These are phyloP conservation scores for Drosophila lowei DNA, from an alignment of 1,140 invertebrate genomes.

Conservation along the genomic window DNA sequence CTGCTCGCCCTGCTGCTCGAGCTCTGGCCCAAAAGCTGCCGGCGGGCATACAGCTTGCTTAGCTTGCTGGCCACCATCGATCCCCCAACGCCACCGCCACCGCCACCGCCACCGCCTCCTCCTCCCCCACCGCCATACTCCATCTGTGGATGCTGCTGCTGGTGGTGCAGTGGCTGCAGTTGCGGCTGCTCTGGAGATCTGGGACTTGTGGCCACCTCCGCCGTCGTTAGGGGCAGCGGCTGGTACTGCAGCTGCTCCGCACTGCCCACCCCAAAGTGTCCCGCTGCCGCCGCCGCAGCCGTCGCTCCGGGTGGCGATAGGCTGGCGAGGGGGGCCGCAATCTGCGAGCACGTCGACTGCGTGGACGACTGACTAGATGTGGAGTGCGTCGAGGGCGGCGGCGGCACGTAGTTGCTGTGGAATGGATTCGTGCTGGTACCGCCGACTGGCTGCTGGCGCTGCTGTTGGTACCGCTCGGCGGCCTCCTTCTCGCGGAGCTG, in stretches of 20 bases:
- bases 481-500: conserved; percentile 80
- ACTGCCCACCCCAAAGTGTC: conserved; percentile 60
- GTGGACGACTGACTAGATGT: conserved; percentile 82
- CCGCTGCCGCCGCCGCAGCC: conserved; percentile 35
- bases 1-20: conserved; percentile 43
- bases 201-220: conserved; percentile 28
- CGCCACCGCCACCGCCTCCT: neutral
- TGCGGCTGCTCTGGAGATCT: conserved; percentile 23
- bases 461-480: conserved; percentile 63
- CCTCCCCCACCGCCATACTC: too few relatives aligned
- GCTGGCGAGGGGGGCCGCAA: conserved; percentile 32
- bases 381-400: conserved; percentile 71
- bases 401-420: conserved; percentile 74
- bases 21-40: conserved; percentile 61
- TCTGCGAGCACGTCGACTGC: conserved; percentile 77
- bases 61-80: conserved; percentile 59
- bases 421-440: conserved; percentile 70
- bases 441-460: conserved; percentile 19
- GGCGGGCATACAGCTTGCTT: conserved; percentile 71
- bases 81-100: neutral
- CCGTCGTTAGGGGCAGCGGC: conserved; percentile 55
- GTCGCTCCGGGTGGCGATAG: conserved; percentile 26
- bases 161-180: conserved; percentile 22
- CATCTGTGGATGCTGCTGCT: conserved; percentile 15
- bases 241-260: conserved; percentile 69